phyloP scores from a whole-genome alignment of 2,113 vertebrate genomes.

The Nestor notabilis region DNA sequence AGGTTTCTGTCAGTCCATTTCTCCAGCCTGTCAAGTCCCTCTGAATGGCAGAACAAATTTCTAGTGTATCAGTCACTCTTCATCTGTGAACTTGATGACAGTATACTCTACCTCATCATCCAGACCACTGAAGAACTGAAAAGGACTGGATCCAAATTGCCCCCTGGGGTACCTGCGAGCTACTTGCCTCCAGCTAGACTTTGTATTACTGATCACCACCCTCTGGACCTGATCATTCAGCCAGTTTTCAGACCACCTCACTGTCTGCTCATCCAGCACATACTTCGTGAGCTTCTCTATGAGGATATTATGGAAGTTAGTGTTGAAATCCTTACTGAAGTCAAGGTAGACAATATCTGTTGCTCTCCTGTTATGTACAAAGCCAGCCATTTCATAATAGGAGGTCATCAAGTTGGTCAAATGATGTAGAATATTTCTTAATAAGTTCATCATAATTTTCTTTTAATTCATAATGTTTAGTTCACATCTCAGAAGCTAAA shows the following conservation, averaged over 20 bases:
- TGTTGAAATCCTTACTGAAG: not conserved
- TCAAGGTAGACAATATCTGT: not conserved
- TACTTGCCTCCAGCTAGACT: not conserved
- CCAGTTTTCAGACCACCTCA: not conserved
- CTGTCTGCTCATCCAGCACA: not conserved
- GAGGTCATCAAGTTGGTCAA: not conserved
- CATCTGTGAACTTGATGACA: not conserved
- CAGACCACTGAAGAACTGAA: not conserved
- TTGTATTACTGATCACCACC: not conserved
- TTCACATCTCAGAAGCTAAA: not conserved
- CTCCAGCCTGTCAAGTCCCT: not conserved
- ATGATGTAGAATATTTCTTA: not conserved
- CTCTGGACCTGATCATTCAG: not conserved
- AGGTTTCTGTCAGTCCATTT: not conserved
- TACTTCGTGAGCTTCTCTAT: not conserved
- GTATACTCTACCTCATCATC: not conserved
- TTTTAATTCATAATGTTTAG: not conserved
- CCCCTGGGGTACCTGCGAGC: fast-evolving
- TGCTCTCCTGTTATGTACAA: not conserved
- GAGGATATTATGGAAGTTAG: not conserved
- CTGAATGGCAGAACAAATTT: not conserved
- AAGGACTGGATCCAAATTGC: too few relatives aligned
- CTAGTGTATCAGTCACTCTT: not conserved
- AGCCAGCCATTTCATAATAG: not conserved
- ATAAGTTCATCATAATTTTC: fast-evolving